These are phyloP conservation scores for Contarinia nasturtii DNA, from an alignment of 1,140 invertebrate species.

Conservation along the genomic window DNA sequence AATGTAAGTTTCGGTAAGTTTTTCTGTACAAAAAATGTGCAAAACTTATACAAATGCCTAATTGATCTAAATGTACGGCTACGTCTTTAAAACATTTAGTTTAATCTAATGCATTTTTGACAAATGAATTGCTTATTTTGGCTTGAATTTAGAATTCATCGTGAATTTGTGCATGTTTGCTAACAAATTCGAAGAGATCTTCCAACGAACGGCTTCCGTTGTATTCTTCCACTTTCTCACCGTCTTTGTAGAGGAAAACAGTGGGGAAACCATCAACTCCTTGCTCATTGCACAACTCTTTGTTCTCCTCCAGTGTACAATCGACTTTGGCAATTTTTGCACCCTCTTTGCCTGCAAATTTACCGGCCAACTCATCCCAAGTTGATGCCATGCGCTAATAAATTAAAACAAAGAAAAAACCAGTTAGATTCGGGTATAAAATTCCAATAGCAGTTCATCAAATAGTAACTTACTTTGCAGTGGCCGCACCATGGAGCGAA, in stretches of 20 bases:
- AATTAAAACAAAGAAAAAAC: slow-evolving; percentile 2
- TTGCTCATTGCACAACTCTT: slow-evolving; percentile 43
- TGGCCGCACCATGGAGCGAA: slow-evolving; percentile 52
- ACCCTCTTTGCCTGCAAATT: slow-evolving; percentile 29
- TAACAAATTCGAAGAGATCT: slow-evolving; percentile 42
- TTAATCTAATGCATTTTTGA: too few species aligned
- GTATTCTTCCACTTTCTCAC: slow-evolving; percentile 46
- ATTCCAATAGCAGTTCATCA: neutral
- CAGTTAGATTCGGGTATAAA: neutral
- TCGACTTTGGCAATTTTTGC: slow-evolving; percentile 51
- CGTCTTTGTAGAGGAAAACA: slow-evolving; percentile 43
- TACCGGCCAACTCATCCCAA: slow-evolving; percentile 48
- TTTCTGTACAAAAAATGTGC: too few species aligned
- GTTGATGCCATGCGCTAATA: slow-evolving; percentile 36
- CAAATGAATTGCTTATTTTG: too few species aligned
- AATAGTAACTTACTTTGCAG: neutral
- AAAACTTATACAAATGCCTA: too few species aligned
- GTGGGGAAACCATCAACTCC: slow-evolving; percentile 51
- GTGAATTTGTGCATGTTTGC: slow-evolving; percentile 19
- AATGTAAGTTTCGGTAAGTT: too few species aligned
- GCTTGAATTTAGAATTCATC: slow-evolving; percentile 1
- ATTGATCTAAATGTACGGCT: too few species aligned
- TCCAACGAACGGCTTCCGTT: slow-evolving; percentile 45
- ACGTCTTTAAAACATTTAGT: too few species aligned
- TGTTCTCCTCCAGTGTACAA: slow-evolving; percentile 38